Evolutionary conservation across 2,113 vertebrate genomes (phyloP), one percentile per base, ranked within the genome.

Genomic region (Tricholaema leucomelas): DNA sequence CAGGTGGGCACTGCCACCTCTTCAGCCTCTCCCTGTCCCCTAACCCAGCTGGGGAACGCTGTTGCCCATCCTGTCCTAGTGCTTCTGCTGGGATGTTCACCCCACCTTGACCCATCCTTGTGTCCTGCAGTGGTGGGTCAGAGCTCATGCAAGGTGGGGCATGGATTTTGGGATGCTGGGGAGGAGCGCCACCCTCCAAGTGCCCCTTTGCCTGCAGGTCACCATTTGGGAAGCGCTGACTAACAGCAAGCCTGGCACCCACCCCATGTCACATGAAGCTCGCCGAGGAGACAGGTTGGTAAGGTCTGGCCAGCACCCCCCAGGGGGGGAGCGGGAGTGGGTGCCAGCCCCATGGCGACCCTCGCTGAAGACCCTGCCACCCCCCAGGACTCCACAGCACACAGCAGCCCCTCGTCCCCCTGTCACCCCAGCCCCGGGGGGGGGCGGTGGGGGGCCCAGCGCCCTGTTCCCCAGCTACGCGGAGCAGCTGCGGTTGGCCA

Each of bases 201-300:
- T 30, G 4, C 12, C 10, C 25, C 12, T 44, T 15, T 66, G 30
- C 8, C 25, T 40, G 0, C 92, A 99, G 99, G 99, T 99, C 87
- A 99, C 99, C 69, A 99, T 99, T 95, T 99, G 99, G 99, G 99
- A 99, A 95, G 99, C 99, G 0, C 96, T 99, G 96, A 99, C 99
- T 93, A 99, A 99, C 95, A 99, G 99, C 98, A 99, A 99, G 88
- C 99, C 99, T 1, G 99, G 99, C 93, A 98, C 98, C 8, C 98
- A 98, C 94, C 97, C 98, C 30, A 96, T 98, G 93, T 97, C 98
- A 63, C 98, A 97, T 54, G 99, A 99, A 87, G 96, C 98, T 12
- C 98, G 98, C 88, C 98, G 97, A 28, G 95, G 98, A 91, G 98
- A 99, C 97, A 99, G 98, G 99, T 99, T 91, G 96, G 97, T 96